These are phyloP conservation scores for Boleophthalmus pectinirostris DNA, from an alignment of 2,113 vertebrate genomes.

Conservation along the genomic window DNA sequence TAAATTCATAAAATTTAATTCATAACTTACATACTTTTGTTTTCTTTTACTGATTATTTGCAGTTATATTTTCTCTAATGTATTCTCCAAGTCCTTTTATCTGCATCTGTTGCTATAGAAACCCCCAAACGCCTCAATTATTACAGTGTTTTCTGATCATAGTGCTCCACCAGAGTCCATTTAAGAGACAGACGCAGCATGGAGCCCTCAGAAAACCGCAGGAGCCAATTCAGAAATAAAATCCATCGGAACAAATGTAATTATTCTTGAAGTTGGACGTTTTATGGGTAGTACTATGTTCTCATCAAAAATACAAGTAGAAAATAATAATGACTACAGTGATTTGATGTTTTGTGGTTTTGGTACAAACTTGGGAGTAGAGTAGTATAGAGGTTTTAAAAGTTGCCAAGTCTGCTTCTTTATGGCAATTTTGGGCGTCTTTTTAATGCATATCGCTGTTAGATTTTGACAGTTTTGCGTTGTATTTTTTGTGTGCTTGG, in stretches of 20 bases:
- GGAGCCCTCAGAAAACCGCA: conserved; percentile 11
- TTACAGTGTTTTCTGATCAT: neutral
- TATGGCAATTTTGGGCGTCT: neutral
- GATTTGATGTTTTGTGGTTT: neutral
- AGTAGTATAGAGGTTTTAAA: no score
- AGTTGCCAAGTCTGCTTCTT: neutral
- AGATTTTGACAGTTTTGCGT: neutral
- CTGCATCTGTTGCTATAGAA: neutral
- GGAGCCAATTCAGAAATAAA: neutral
- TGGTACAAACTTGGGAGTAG: no score
- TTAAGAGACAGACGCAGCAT: conserved; percentile 30
- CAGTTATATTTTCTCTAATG: neutral
- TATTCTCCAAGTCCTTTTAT: neutral
- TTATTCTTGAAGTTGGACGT: neutral
- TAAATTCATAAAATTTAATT: no score
- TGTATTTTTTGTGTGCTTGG: neutral
- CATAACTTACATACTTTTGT: neutral
- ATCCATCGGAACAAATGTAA: neutral
- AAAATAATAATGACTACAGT: neutral
- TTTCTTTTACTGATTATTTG: neutral
- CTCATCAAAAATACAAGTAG: neutral
- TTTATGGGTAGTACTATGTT: neutral
- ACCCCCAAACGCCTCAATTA: neutral
- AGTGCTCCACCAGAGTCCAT: conserved; percentile 30
- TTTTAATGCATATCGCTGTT: no score